Evolutionary conservation across 2,888 invertebrate species (phyloP), one percentile per base, ranked within the genome.

Genomic region (Ypsolopha scabrella): DNA sequence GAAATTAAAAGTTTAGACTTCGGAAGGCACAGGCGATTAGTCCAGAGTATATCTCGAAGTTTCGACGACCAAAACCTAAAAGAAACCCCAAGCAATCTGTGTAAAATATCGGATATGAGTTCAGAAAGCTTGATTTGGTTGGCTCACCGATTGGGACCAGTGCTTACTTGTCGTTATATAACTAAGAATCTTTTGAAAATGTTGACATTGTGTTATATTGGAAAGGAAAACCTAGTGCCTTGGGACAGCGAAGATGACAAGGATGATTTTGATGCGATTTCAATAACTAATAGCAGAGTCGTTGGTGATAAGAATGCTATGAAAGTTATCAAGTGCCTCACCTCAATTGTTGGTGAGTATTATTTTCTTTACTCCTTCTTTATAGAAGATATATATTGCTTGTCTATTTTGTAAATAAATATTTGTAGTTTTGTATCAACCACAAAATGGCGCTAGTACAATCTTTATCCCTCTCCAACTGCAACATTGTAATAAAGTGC

Each of bases 141-240:
- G 53, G 93, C 97, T 0, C 95, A 97, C 79, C 90, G 97, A 56
- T 81, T 99, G 13, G 99, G 99, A 0, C 98, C 99, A 0, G 95
- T 98, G 47, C 87, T 99, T 33, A 96, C 97, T 0, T 96, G 98
- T 41, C 91, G 95, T 60, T 93, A 95, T 80, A 88, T 99, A 35
- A 94, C 97, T 0, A 89, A 95, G 54, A 98, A 98, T 85, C 87
- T 99, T 57, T 86, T 99, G 9, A 91, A 97, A 66, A 97, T 99
- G 95, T 80, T 99, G 51, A 95, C 97, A 0, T 79, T 98, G 3
- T 99, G 98, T 75, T 99, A 97, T 71, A 92, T 95, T 24, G 96
- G 94, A 0, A 91, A 90, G 64, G 94, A 94, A 57, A 94, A 93
- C 70, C 80, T 94, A 35, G 75, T 87, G 43, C 81, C 88, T 0